Base-by-base conservation (phyloP, 2,888 invertebrate species). In the Mythimna vitellina region DNA sequence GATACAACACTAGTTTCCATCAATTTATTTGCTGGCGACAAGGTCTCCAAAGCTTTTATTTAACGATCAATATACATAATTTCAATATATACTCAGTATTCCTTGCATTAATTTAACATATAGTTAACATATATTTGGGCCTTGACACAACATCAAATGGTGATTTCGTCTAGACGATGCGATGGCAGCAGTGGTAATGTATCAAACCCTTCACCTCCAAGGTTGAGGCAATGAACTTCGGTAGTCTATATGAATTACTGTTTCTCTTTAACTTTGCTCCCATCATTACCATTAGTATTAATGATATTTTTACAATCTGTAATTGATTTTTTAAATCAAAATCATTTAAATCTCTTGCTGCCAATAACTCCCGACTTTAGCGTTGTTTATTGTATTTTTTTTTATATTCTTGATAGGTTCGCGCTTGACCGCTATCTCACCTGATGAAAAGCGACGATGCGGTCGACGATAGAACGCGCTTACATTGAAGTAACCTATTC, bases 21-120 rank as follows among this genome's bases (percentile, higher is more conserved):
- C 53, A 65, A 80, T 80, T 67, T 76, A 75, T 73, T 76, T 71
- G 35, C 57, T 29, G 54, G 49, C 32, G 65, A 73, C 81, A 85
- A 85, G 83, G 83, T 75, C 82, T 77, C 54, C 42, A 8, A 67
- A 61, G 70, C 61, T 73, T 78, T 81, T 83, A 70, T 83, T 83
- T 83, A 78, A 78, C 61, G 65, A 76, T 78, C 73, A 83, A 69
- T 79, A 67, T 46, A 46, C 46, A 46, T 70, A 69, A 75, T 71
- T 73, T 78, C 29, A 80, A 75, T 80, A 67, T 70, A 73, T 70
- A 74, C 78, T 73, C 38, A 49, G 72, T 80, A 75, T 78, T 83
- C 65, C 63, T 70, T 61, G 70, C 38, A 82, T 82, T 83, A 53
- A 71, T 78, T 82, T 80, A 78, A 76, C 76, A 72, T 70, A 65